phyloP scores from a whole-genome alignment of 2,888 invertebrate genomes.

The Chrysomela aeneicollis region DNA sequence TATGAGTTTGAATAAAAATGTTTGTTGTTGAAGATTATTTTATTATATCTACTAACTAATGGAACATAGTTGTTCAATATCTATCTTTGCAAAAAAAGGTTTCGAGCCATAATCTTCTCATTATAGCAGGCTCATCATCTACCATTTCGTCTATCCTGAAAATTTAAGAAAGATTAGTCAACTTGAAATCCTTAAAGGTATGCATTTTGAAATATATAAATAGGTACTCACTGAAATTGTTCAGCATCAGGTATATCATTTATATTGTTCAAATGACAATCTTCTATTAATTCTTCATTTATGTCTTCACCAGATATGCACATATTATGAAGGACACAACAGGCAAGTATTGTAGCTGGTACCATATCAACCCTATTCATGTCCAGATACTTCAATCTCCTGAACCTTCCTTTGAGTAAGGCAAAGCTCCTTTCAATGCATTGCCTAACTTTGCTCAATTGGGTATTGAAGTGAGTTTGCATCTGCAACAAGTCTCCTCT shows the following conservation, averaged over 20 bases:
- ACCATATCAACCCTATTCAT: constrained; percentile 13
- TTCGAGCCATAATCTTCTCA: constrained; percentile 11
- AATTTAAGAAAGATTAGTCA: no score
- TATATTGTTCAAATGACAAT: not conserved
- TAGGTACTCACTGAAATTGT: not conserved
- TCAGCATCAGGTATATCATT: not conserved
- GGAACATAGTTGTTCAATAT: not conserved
- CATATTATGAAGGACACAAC: constrained; percentile 10
- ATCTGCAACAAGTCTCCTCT: constrained; percentile 16
- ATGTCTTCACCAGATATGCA: not conserved
- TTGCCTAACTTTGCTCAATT: constrained; percentile 11
- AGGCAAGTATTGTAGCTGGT: constrained; percentile 20
- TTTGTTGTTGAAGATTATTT: constrained; percentile 4
- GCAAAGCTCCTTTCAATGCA: constrained; percentile 16
- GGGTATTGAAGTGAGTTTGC: constrained; percentile 14
- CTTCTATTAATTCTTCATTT: not conserved
- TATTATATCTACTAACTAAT: not conserved
- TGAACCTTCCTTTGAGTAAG: constrained; percentile 8
- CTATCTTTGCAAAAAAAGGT: constrained; percentile 8
- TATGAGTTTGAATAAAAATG: constrained; percentile 5
- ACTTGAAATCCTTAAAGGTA: not conserved
- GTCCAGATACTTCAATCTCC: constrained; percentile 17
- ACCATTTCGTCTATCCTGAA: not conserved
- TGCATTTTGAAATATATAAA: not conserved
- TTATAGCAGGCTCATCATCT: constrained; percentile 11